Conservation (phyloP, 2,797 vertebrate genomes). For the Sphenopsis melanotis region DNA sequence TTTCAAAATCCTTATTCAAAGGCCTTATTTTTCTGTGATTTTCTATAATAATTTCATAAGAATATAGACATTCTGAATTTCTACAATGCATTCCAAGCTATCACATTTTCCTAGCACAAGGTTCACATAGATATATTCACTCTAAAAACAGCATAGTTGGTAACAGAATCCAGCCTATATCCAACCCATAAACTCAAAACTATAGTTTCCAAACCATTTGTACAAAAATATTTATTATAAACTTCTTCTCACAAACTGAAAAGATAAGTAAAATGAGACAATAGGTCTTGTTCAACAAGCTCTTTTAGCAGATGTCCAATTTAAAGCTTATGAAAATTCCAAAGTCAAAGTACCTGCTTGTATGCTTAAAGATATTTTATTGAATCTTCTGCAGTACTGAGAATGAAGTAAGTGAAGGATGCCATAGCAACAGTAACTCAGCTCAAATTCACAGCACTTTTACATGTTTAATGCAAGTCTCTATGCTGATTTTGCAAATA, state of each 20-base stretch:
- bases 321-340: not conserved
- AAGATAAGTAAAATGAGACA: not conserved
- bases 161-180: not conserved
- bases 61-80: not conserved
- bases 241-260: not conserved
- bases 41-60: not conserved
- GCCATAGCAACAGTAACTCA: slow-evolving; percentile 46
- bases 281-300: not conserved
- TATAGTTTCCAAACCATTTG: not conserved
- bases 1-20: not conserved
- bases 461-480: not conserved
- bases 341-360: not conserved
- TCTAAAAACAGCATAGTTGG: not conserved
- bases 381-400: not conserved
- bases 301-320: not conserved
- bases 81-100: not conserved
- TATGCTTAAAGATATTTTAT: not conserved
- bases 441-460: not conserved
- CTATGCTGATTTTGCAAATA: not conserved
- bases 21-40: not conserved
- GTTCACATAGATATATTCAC: not conserved
- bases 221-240: not conserved
- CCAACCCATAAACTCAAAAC: not conserved
- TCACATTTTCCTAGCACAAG: not conserved
- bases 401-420: not conserved